A percentile compares a stretch with the other conserved stretches of the same genome.
Conservation (phyloP, 2,113 vertebrate genomes). For the Thunnus maccoyii region DNA sequence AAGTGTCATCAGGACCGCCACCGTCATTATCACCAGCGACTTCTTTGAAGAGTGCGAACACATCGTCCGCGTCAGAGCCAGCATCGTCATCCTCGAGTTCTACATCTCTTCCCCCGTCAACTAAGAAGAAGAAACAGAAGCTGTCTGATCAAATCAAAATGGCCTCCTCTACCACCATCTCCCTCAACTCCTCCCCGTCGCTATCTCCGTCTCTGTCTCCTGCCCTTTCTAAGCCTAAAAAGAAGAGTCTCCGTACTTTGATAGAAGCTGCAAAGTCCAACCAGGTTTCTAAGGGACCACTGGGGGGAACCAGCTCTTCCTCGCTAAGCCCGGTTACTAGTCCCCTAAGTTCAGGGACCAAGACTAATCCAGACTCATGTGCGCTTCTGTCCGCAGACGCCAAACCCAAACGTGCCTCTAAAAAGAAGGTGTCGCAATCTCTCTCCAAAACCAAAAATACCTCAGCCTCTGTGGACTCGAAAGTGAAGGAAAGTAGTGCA, state of each 20-base stretch:
- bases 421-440: constrained; percentile 11
- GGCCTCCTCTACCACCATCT: background rate
- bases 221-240: constrained; percentile 45
- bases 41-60: background rate
- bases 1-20: background rate
- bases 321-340: too few relatives aligned
- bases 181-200: background rate
- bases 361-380: background rate
- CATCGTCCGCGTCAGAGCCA: background rate
- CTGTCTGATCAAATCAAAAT: constrained; percentile 40
- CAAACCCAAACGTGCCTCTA: constrained; percentile 20
- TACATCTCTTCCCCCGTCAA: constrained; percentile 1
- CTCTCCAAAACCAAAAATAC: background rate
- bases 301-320: constrained; percentile 5
- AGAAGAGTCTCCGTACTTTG: constrained; percentile 41
- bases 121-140: constrained; percentile 62
- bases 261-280: constrained; percentile 54
- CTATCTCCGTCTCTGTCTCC: background rate
- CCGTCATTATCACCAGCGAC: background rate
- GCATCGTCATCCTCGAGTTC: background rate
- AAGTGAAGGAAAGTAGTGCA: background rate
- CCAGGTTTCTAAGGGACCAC: background rate
- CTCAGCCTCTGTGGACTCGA: background rate
- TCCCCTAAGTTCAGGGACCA: background rate
- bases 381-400: background rate